These are phyloP conservation scores for Anolis sagrei DNA, from an alignment of 2,113 vertebrate species.

Conservation along the genomic window DNA sequence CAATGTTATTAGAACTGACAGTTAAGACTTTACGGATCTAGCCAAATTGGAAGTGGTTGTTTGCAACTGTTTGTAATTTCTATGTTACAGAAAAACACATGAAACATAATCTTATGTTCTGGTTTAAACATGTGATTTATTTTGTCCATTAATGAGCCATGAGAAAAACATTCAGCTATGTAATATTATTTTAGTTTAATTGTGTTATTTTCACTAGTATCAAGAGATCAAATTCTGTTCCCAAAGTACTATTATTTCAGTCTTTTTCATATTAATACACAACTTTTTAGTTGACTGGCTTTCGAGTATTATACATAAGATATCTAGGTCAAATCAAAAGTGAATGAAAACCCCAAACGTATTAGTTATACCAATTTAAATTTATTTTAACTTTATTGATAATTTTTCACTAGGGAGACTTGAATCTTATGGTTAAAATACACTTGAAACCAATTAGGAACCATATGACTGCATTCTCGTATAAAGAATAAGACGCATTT, in stretches of 20 bases:
- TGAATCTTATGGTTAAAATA: constrained; percentile 74
- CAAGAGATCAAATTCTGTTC: constrained; percentile 35
- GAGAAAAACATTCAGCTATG: constrained; percentile 15
- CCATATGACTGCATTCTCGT: constrained; percentile 65
- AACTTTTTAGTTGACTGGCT: constrained; percentile 74
- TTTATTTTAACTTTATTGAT: constrained; percentile 74
- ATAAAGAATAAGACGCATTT: constrained; percentile 72
- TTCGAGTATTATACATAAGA: constrained; percentile 60
- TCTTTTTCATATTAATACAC: constrained; percentile 66
- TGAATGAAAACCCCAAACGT: constrained; percentile 65
- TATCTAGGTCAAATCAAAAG: constrained; percentile 68
- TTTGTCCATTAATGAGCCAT: constrained; percentile 43
- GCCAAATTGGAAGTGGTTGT: constrained; percentile 43
- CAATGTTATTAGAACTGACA: constrained; percentile 55
- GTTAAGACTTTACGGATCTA: constrained; percentile 54
- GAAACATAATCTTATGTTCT: constrained; percentile 55
- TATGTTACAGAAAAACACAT: constrained; percentile 42
- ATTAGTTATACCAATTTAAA: constrained; percentile 71
- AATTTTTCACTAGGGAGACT: constrained; percentile 72
- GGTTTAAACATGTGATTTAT: constrained; percentile 43
- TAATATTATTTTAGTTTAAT: constrained; percentile 34
- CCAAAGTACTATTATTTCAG: constrained; percentile 53
- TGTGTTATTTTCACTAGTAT: constrained; percentile 49
- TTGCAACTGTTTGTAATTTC: constrained; percentile 46
- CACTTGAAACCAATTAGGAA: constrained; percentile 74